Evolutionary conservation across 2,888 invertebrate species (phyloP).

Genomic region (Baccha elongata): DNA sequence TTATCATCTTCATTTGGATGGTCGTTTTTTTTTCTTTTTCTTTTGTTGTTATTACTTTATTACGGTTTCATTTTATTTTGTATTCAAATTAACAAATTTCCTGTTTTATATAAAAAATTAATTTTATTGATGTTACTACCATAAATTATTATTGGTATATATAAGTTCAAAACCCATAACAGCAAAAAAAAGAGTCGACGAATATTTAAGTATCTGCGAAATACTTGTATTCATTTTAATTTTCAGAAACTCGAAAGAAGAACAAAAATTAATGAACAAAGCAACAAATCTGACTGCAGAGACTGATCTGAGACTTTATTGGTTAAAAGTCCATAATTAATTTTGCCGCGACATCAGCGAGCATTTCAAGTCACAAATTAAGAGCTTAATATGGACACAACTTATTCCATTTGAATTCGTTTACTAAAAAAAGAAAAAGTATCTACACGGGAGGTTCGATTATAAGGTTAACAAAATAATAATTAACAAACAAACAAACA

Average conservation of each 20-base stretch:
- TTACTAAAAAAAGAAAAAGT: neutral
- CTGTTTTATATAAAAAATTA: conserved; percentile 10
- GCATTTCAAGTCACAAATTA: conserved; percentile 70
- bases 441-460: neutral
- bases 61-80: conserved; percentile 21
- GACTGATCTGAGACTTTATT: conserved; percentile 58
- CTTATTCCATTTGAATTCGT: conserved; percentile 60
- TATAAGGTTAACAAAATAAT: neutral
- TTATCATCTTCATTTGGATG: conserved; percentile 23
- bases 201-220: conserved; percentile 9
- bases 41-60: conserved; percentile 56
- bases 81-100: conserved; percentile 16
- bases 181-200: conserved; percentile 18
- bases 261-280: neutral
- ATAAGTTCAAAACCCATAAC: conserved; percentile 55
- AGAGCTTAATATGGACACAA: conserved; percentile 73
- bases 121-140: conserved; percentile 28
- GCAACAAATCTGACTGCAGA: neutral
- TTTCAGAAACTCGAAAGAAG: conserved; percentile 3
- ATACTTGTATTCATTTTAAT: conserved; percentile 3
- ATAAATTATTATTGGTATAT: conserved; percentile 67
- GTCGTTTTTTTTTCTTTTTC: neutral
- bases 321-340: conserved; percentile 66
- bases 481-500: conserved; percentile 8
- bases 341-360: conserved; percentile 66